Evolutionary conservation across 2,888 invertebrate species (phyloP).

Genomic region (Aricia artaxerxes): DNA sequence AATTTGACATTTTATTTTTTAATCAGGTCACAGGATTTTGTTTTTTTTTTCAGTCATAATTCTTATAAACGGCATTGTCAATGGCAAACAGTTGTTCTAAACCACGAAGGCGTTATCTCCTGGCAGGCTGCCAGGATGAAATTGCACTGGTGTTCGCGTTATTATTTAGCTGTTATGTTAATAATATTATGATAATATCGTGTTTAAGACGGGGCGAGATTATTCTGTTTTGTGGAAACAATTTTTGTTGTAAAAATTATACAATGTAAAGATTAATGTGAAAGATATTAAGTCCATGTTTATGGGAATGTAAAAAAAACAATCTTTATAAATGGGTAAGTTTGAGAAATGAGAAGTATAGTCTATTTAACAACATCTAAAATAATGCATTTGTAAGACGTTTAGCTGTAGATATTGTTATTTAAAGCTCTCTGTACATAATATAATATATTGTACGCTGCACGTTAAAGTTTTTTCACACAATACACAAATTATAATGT

Average conservation of each 20-base stretch:
- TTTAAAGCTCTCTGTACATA: too few relatives aligned
- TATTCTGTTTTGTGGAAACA: neutral
- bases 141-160: constrained; percentile 13
- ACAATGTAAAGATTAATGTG: neutral
- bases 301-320: too few relatives aligned
- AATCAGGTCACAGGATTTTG: neutral
- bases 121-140: constrained; percentile 26
- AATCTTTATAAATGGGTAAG: too few relatives aligned
- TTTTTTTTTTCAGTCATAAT: neutral
- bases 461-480: too few relatives aligned
- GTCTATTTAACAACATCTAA: too few relatives aligned
- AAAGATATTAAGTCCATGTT: neutral
- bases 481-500: too few relatives aligned
- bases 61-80: constrained; percentile 7
- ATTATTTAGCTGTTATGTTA: constrained; percentile 22
- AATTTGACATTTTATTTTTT: neutral
- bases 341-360: too few relatives aligned
- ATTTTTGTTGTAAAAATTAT: neutral
- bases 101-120: constrained; percentile 19
- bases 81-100: constrained; percentile 18
- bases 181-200: constrained; percentile 16
- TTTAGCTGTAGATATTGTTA: too few relatives aligned
- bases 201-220: neutral
- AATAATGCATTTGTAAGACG: too few relatives aligned
- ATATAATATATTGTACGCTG: too few relatives aligned